Base-by-base conservation (phyloP, 2,888 invertebrate genomes). In the Tachina fera region DNA sequence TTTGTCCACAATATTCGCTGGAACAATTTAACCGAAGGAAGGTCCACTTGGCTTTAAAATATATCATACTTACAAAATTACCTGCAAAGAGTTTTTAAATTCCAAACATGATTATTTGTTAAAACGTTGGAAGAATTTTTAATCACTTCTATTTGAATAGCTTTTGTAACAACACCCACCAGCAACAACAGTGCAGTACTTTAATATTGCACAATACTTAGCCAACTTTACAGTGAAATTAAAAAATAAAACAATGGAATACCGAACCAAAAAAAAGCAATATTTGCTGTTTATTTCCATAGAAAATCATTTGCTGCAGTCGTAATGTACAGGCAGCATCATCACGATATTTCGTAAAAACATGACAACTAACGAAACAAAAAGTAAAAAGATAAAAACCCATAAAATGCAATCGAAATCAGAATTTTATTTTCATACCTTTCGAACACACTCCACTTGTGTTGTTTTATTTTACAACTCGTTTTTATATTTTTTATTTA, bases 71-170 rank as follows among this genome's bases (percentile, higher is more conserved):
- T 60, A 65, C 19, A 45, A 58, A 81, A 49, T 53, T 82, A 82
- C 63, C 68, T 76, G 63, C 11, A 51, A 63, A 71, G 41, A 71
- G 43, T 61, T 77, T 82, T 83, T 77, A 83, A 76, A 83, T 83
- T 83, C 71, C 71, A 83, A 77, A 83, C 82, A 77, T 77, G 82
- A 65, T 77, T 45, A 77, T 71, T 77, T 71, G 49, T 43, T 63
- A 51, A 82, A 77, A 83, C 82, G 82, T 77, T 76, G 39, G 53
- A 71, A 58, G 82, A 83, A 83, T 83, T 83, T 83, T 65, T 83
- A 83, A 83, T 83, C 71, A 77, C 22, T 60, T 77, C 49, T 65
- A 77, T 77, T 83, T 71, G 61, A 68, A 53, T 51, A 60, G 39
- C 68, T 49, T 68, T 31, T 75, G 56, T 65, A 70, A 51, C 70